phyloP scores from a whole-genome alignment of 1,140 invertebrate genomes.

The Nomia melanderi region DNA sequence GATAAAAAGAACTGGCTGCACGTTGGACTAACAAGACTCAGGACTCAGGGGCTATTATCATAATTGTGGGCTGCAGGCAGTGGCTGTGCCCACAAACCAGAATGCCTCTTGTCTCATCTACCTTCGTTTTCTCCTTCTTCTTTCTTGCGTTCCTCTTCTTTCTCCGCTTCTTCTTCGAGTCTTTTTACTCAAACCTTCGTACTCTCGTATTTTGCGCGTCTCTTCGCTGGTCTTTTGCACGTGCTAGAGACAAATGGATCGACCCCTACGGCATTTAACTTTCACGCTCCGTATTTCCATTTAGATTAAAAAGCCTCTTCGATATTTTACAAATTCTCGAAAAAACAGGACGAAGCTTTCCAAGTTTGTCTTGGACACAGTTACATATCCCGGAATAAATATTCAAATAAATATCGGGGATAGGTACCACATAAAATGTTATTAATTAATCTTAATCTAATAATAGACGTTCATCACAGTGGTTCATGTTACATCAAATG shows the following conservation, averaged over 20 bases:
- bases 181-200: slow-evolving; percentile 44
- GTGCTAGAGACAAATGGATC: slow-evolving; percentile 56
- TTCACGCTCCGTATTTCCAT: slow-evolving; percentile 43
- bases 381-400: too few relatives aligned
- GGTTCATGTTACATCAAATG: too few relatives aligned
- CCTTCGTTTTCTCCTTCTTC: slow-evolving; percentile 61
- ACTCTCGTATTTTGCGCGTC: slow-evolving; percentile 49
- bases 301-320: slow-evolving; percentile 38
- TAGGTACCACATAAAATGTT: too few relatives aligned
- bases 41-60: slow-evolving; percentile 78
- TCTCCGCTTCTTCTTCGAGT: slow-evolving; percentile 26
- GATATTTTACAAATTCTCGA: slow-evolving; percentile 19
- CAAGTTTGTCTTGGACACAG: not conserved
- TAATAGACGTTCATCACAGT: too few relatives aligned
- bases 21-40: slow-evolving; percentile 79
- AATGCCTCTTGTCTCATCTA: slow-evolving; percentile 79
- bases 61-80: slow-evolving; percentile 80
- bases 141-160: slow-evolving; percentile 33
- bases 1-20: slow-evolving; percentile 76
- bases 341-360: too few relatives aligned
- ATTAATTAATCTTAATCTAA: too few relatives aligned
- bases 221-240: slow-evolving; percentile 45
- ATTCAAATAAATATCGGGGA: too few relatives aligned
- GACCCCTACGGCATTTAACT: slow-evolving; percentile 33
- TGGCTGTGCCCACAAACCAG: slow-evolving; percentile 81